Evolutionary conservation across 2,113 vertebrate genomes (phyloP).

Genomic region (Tretioscincus oriximinensis): DNA sequence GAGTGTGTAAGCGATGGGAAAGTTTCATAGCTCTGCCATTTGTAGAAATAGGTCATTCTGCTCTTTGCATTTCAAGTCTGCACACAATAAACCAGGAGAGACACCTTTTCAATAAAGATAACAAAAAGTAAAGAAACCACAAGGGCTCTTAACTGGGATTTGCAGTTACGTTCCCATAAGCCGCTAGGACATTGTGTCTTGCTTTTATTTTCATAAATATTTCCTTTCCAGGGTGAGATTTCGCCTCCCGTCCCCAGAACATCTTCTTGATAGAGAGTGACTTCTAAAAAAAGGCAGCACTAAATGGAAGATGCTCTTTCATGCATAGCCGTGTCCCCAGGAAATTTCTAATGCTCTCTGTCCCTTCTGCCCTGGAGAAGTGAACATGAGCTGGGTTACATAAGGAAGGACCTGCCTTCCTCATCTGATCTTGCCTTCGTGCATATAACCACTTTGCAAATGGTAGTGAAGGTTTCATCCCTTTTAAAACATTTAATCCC

Average conservation of each 20-base stretch:
- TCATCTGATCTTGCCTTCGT: constrained; percentile 10
- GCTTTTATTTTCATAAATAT: not conserved
- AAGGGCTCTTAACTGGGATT: not conserved
- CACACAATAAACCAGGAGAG: not conserved
- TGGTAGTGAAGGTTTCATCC: no score
- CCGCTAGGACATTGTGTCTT: not conserved
- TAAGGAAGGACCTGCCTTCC: constrained; percentile 19
- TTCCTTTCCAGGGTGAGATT: not conserved
- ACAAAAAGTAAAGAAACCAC: constrained; percentile 45
- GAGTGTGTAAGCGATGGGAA: constrained; percentile 47
- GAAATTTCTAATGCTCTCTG: not conserved
- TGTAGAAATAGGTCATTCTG: constrained; percentile 57
- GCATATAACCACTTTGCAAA: not conserved
- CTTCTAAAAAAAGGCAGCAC: not conserved
- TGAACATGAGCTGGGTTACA: not conserved
- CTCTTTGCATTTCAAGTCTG: constrained; percentile 39
- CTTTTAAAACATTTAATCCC: not conserved
- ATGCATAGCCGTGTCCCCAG: not conserved
- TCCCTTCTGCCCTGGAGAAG: not conserved
- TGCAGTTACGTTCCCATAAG: not conserved
- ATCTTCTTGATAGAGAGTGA: not conserved
- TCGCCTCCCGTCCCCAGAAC: fast-evolving
- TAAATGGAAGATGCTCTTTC: not conserved
- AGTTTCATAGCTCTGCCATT: constrained; percentile 58
- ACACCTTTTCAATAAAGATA: not conserved